These are phyloP conservation scores for Seira musarum DNA, from an alignment of 2,888 invertebrate genomes.

Conservation along the genomic window DNA sequence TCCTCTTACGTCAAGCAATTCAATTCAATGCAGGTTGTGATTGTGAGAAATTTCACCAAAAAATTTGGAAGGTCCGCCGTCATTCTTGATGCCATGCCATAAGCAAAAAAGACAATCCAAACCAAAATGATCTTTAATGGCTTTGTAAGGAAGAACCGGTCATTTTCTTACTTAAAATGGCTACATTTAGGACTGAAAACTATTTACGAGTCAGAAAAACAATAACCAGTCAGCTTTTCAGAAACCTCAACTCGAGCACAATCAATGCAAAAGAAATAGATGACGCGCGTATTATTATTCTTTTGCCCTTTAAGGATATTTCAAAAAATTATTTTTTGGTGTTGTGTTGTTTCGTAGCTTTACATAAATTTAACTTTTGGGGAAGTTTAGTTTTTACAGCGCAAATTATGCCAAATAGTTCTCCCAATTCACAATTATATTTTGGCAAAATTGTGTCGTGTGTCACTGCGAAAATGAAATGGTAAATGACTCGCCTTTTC, in stretches of 20 bases:
- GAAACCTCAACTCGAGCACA: neutral
- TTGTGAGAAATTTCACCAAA: neutral
- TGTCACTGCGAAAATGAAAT: too few species aligned
- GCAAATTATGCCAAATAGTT: too few species aligned
- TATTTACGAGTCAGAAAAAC: neutral
- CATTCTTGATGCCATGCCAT: neutral
- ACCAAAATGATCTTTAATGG: neutral
- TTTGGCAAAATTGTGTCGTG: too few species aligned
- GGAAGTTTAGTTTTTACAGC: too few species aligned
- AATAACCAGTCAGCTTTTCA: neutral
- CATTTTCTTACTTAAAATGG: neutral
- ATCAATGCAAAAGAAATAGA: neutral
- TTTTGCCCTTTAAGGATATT: too few species aligned
- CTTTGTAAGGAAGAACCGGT: neutral
- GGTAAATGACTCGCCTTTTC: too few species aligned
- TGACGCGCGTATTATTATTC: neutral
- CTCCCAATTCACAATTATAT: too few species aligned
- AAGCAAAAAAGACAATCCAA: neutral
- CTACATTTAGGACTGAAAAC: neutral
- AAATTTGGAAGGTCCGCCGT: neutral
- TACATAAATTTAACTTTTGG: too few species aligned
- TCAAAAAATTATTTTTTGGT: too few species aligned
- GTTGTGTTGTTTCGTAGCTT: too few species aligned
- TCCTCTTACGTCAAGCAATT: neutral
- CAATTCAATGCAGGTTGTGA: slow-evolving; percentile 3